A percentile compares a stretch with the other conserved stretches of the same genome.
These are phyloP conservation scores for Drosophila arizonae DNA, from an alignment of 1,140 invertebrate genomes.

Conservation along the genomic window DNA sequence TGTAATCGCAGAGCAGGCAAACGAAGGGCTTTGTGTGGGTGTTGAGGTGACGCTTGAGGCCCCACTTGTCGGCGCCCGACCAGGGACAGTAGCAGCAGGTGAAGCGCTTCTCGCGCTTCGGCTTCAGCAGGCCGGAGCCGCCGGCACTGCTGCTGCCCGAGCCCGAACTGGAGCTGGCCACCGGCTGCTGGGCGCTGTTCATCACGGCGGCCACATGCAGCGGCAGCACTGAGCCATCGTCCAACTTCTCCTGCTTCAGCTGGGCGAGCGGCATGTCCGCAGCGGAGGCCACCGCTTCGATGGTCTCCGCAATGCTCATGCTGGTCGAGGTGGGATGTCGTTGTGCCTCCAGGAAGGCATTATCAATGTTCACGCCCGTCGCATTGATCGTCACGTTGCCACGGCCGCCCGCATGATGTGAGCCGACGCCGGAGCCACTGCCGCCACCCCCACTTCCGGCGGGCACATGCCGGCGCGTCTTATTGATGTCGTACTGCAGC, in stretches of 20 bases:
- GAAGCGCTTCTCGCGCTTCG: slow-evolving; percentile 87
- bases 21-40: slow-evolving; percentile 95
- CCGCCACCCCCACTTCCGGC: slow-evolving; percentile 39
- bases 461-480: slow-evolving; percentile 84
- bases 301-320: slow-evolving; percentile 81
- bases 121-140: slow-evolving; percentile 74
- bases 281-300: slow-evolving; percentile 80
- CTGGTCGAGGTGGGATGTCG: slow-evolving; percentile 80
- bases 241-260: slow-evolving; percentile 81
- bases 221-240: slow-evolving; percentile 65
- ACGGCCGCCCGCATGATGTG: slow-evolving; percentile 69
- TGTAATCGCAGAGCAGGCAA: slow-evolving; percentile 94
- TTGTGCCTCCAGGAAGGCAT: slow-evolving; percentile 78
- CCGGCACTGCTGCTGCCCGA: slow-evolving; percentile 51
- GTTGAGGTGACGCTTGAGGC: slow-evolving; percentile 94
- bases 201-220: slow-evolving; percentile 55
- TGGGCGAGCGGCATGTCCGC: slow-evolving; percentile 72
- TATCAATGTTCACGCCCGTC: slow-evolving; percentile 73
- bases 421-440: slow-evolving; percentile 19
- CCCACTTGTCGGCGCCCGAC: slow-evolving; percentile 97
- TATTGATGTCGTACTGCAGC: slow-evolving; percentile 92
- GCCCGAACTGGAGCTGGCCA: slow-evolving; percentile 68
- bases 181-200: slow-evolving; percentile 58
- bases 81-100: slow-evolving; percentile 94
- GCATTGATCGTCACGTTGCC: slow-evolving; percentile 79